phyloP scores from a whole-genome alignment of 2,797 vertebrate species.

The Botia kubotai region DNA sequence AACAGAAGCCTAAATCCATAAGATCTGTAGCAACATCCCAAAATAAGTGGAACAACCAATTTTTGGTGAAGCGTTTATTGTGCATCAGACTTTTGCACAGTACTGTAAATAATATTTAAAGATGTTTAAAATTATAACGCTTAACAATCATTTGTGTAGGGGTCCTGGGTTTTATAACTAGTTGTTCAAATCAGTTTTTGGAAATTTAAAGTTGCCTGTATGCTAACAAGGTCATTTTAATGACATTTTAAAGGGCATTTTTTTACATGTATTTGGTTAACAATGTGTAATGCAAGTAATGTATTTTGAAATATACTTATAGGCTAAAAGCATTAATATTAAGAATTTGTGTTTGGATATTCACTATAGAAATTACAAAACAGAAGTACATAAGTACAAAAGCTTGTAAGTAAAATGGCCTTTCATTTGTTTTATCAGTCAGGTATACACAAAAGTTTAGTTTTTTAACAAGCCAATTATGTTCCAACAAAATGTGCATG shows the following conservation, averaged over 20 bases:
- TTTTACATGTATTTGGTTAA: not conserved
- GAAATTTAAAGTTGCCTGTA: not conserved
- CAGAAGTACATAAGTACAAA: not conserved
- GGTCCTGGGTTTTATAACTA: not conserved
- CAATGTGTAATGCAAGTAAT: not conserved
- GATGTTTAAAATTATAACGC: not conserved
- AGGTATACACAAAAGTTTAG: not conserved
- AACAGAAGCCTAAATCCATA: too few species aligned
- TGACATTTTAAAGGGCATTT: slow-evolving; percentile 6
- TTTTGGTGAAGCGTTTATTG: not conserved
- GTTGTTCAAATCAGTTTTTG: too few species aligned
- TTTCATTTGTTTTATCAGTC: too few species aligned
- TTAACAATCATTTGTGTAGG: not conserved
- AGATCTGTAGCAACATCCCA: not conserved
- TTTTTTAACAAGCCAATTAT: not conserved
- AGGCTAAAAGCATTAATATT: not conserved
- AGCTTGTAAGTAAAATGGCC: not conserved
- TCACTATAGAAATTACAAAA: not conserved
- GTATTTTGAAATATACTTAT: not conserved
- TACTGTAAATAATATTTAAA: too few species aligned
- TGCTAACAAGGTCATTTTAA: not conserved
- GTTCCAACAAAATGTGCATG: not conserved
- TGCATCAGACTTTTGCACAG: not conserved
- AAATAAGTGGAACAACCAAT: not conserved
- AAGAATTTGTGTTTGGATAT: not conserved